These are phyloP conservation scores for Bettongia penicillata DNA, from an alignment of 2,113 vertebrate species.

Conservation along the genomic window DNA sequence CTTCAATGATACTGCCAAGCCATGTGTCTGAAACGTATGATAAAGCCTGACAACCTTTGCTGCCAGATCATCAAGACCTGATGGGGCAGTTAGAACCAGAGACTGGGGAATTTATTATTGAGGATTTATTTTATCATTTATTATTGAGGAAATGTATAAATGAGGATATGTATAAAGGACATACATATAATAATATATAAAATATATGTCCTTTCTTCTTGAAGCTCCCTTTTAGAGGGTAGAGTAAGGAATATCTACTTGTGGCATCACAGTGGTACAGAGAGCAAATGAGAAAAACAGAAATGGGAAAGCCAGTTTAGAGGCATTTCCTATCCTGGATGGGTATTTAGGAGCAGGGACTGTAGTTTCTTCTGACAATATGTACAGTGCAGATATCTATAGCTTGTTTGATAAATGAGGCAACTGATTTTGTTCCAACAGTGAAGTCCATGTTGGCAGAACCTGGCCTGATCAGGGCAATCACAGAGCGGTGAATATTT, in stretches of 20 bases:
- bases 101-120: neutral
- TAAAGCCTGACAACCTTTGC: slow-evolving; percentile 12
- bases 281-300: neutral
- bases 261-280: neutral
- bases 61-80: neutral
- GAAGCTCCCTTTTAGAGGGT: neutral
- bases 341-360: neutral
- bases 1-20: neutral
- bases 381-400: neutral
- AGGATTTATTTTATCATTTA: neutral
- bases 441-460: neutral
- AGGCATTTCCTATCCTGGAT: neutral
- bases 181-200: no score
- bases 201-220: neutral
- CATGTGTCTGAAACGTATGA: neutral
- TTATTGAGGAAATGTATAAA: neutral
- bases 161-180: no score
- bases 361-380: neutral
- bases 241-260: neutral
- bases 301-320: slow-evolving; percentile 2
- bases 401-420: neutral
- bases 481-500: neutral
- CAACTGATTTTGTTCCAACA: slow-evolving; percentile 27
- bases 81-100: neutral
- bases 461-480: neutral